These are phyloP conservation scores for Neomonachus schauinslandi DNA, from an alignment of 2,113 vertebrate species.

Conservation along the genomic window DNA sequence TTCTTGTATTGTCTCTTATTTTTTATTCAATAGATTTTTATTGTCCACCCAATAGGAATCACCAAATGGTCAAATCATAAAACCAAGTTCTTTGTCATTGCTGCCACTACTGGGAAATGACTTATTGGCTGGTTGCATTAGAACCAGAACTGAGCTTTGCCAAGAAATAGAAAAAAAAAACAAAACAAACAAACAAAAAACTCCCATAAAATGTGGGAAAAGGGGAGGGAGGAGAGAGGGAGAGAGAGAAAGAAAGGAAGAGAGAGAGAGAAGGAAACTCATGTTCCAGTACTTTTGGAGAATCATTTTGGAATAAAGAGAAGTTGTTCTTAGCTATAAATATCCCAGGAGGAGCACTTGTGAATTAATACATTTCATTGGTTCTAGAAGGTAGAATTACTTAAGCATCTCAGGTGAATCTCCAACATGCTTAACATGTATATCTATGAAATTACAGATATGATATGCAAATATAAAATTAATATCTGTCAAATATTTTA, in stretches of 20 bases:
- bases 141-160: not conserved
- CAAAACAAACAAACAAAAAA: not conserved
- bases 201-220: not conserved
- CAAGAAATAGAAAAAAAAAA: not conserved
- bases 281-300: not conserved
- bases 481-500: not conserved
- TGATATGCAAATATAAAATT: not conserved
- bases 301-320: not conserved
- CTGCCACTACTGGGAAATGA: no score
- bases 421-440: not conserved
- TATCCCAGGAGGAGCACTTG: not conserved
- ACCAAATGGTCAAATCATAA: not conserved
- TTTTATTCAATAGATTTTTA: not conserved
- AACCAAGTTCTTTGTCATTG: not conserved
- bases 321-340: not conserved
- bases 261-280: not conserved
- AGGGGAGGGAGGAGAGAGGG: not conserved
- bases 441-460: not conserved
- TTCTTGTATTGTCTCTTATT: not conserved
- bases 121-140: not conserved
- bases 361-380: not conserved
- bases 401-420: not conserved
- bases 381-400: not conserved
- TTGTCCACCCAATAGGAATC: not conserved
- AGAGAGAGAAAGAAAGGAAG: not conserved